A percentile compares a stretch with the other conserved stretches of the same genome.
phyloP scores from a whole-genome alignment of 1,140 invertebrate genomes.

The Drosophila santomea region DNA sequence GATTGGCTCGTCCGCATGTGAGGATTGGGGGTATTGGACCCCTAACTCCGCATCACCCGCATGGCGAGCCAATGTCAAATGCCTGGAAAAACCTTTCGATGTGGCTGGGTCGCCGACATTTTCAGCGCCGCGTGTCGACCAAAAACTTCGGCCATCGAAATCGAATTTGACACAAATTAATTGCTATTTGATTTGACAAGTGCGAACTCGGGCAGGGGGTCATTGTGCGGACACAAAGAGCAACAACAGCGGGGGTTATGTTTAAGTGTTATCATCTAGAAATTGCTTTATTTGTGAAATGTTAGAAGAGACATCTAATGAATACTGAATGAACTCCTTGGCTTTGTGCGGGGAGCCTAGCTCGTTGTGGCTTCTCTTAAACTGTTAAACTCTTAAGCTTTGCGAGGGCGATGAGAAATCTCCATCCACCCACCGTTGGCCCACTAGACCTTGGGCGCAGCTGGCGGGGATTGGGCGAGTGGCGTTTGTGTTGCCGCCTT shows the following conservation, averaged over 20 bases:
- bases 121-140: slow-evolving; percentile 29
- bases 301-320: slow-evolving; percentile 47
- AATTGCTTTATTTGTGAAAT: slow-evolving; percentile 62
- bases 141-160: slow-evolving; percentile 51
- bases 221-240: slow-evolving; percentile 2
- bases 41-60: not conserved
- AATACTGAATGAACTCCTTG: slow-evolving; percentile 63
- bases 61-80: slow-evolving; percentile 18
- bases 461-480: slow-evolving; percentile 13
- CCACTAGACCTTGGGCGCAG: slow-evolving; percentile 27
- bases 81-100: slow-evolving; percentile 25
- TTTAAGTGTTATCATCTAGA: slow-evolving; percentile 57
- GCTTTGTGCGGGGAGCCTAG: slow-evolving; percentile 50
- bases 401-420: not conserved
- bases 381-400: slow-evolving; percentile 5
- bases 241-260: slow-evolving; percentile 25
- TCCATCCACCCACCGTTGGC: not conserved
- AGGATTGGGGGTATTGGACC: not conserved
- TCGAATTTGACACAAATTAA: slow-evolving; percentile 54
- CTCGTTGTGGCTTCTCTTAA: slow-evolving; percentile 55
- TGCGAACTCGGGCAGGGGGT: slow-evolving; percentile 10
- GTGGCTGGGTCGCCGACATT: slow-evolving; percentile 29
- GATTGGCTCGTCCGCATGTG: not conserved
- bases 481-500: not conserved
- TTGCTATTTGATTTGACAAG: slow-evolving; percentile 54